Percentiles rank a stretch among this genome's conserved stretches.
Evolutionary conservation across 1,140 invertebrate species (phyloP).

Genomic region (Drosophila micromelanica): DNA sequence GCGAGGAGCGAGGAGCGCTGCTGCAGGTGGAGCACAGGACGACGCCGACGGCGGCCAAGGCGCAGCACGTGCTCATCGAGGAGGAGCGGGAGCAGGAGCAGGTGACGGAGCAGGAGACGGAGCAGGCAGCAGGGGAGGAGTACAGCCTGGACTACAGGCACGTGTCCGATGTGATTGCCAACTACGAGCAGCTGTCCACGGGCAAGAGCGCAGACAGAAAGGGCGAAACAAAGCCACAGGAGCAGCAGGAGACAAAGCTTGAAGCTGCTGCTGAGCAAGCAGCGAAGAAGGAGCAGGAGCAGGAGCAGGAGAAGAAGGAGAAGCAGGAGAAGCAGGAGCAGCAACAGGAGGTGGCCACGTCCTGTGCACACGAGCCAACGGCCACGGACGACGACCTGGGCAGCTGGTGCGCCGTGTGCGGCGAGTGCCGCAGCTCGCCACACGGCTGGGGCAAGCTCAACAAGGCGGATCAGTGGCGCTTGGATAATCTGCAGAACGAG

Average conservation of each 20-base stretch:
- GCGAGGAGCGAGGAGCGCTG: slow-evolving; percentile 32
- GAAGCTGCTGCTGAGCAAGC: not conserved
- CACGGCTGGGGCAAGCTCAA: slow-evolving; percentile 67
- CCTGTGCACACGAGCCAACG: slow-evolving; percentile 18
- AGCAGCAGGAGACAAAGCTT: slow-evolving; percentile 35
- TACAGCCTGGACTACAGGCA: slow-evolving; percentile 48
- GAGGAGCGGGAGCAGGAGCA: slow-evolving; percentile 37
- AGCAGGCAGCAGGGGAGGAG: slow-evolving; percentile 5
- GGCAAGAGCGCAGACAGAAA: not conserved
- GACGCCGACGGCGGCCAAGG: slow-evolving; percentile 52
- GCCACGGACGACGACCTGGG: not conserved
- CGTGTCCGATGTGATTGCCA: slow-evolving; percentile 76
- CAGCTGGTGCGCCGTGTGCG: slow-evolving; percentile 58
- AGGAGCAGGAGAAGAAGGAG: not conserved
- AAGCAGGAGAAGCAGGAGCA: too few relatives aligned
- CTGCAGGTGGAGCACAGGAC: slow-evolving; percentile 54
- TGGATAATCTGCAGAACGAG: slow-evolving; percentile 67
- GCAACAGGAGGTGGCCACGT: not conserved
- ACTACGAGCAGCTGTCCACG: slow-evolving; percentile 66
- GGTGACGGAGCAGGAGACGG: not conserved
- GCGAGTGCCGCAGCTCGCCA: slow-evolving; percentile 60
- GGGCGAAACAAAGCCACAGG: not conserved
- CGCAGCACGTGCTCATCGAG: slow-evolving; percentile 66
- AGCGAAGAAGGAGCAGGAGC: slow-evolving; percentile 7
- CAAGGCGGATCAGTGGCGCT: slow-evolving; percentile 73